These are phyloP conservation scores for Yponomeuta sedellus DNA, from an alignment of 2,888 invertebrate species.

Conservation along the genomic window DNA sequence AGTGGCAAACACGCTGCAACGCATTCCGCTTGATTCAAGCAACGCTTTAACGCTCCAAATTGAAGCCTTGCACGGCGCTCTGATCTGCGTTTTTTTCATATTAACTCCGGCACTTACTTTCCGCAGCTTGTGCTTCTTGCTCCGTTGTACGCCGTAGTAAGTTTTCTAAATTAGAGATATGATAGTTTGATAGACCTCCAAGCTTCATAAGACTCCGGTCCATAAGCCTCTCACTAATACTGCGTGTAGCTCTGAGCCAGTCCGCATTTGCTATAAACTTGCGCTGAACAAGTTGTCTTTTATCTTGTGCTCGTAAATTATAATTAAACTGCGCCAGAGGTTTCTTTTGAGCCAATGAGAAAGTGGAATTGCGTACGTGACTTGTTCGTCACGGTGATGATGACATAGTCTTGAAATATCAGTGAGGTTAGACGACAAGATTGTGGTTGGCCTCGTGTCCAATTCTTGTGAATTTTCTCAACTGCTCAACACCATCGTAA, in stretches of 20 bases:
- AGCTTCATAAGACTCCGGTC: neutral
- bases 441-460: neutral
- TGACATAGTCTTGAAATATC: neutral
- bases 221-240: neutral
- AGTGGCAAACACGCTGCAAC: too few relatives aligned
- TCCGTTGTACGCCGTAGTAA: too few relatives aligned
- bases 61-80: too few relatives aligned
- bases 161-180: too few relatives aligned
- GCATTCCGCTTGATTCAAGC: too few relatives aligned
- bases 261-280: constrained; percentile 17
- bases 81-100: too few relatives aligned
- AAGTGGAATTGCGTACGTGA: neutral
- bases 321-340: constrained; percentile 17
- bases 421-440: neutral
- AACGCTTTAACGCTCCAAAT: too few relatives aligned
- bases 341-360: constrained; percentile 1
- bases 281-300: constrained; percentile 11
- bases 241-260: neutral
- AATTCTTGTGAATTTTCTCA: neutral
- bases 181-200: too few relatives aligned
- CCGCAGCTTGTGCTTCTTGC: too few relatives aligned
- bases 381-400: neutral
- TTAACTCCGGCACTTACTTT: too few relatives aligned
- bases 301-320: constrained; percentile 21
- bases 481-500: too few relatives aligned